These are phyloP conservation scores for Agrotis ipsilon DNA, from an alignment of 2,888 invertebrate species.

Conservation along the genomic window DNA sequence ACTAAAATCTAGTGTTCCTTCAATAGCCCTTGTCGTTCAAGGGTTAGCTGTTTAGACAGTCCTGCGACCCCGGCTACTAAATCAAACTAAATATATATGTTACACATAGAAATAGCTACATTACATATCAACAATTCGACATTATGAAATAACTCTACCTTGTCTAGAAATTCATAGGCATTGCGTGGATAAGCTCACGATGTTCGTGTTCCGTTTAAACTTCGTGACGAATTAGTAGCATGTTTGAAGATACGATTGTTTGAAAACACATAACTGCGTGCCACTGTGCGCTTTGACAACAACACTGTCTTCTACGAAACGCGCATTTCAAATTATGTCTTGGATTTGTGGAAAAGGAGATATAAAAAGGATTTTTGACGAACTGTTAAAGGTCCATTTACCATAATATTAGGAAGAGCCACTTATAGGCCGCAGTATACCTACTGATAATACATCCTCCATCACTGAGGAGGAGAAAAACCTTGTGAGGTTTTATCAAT, in stretches of 20 bases:
- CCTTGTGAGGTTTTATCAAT: not conserved
- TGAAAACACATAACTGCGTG: constrained; percentile 42
- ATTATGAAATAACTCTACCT: constrained; percentile 33
- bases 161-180: constrained; percentile 7
- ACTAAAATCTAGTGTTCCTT: too few species aligned
- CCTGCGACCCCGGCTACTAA: too few species aligned
- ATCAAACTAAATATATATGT: not conserved
- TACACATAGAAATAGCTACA: constrained; percentile 17
- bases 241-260: constrained; percentile 49
- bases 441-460: not conserved
- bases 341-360: constrained; percentile 6
- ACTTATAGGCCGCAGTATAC: not conserved
- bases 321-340: constrained; percentile 6
- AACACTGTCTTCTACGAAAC: constrained; percentile 34
- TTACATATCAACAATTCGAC: constrained; percentile 17
- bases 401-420: not conserved
- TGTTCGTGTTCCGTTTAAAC: constrained; percentile 28
- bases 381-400: too few species aligned
- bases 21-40: too few species aligned
- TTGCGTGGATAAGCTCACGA: constrained; percentile 18
- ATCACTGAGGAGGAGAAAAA: not conserved
- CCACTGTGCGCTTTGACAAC: constrained; percentile 20
- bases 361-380: not conserved
- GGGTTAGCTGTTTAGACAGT: too few species aligned
- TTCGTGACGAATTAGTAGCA: constrained; percentile 24